These are phyloP conservation scores for Psittacula cyanocephala DNA, from an alignment of 2,113 vertebrate species.

Conservation along the genomic window DNA sequence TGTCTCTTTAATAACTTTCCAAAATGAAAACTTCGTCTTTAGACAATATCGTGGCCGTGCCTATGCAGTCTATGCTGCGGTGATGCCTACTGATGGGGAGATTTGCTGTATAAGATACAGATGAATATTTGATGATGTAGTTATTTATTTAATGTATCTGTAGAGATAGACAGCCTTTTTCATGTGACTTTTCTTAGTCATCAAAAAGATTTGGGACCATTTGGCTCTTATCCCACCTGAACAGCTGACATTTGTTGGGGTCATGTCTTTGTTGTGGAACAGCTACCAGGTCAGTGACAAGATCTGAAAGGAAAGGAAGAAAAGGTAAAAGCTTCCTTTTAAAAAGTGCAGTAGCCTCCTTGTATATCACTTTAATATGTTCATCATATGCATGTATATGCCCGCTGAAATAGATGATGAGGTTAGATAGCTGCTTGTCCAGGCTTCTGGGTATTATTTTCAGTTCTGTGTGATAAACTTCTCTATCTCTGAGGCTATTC, in stretches of 20 bases:
- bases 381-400: neutral
- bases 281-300: neutral
- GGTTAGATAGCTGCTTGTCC: neutral
- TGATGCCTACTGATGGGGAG: neutral
- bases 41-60: neutral
- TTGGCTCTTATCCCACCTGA: neutral
- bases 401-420: neutral
- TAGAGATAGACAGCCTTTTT: neutral
- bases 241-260: neutral
- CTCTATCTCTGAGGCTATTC: neutral
- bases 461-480: neutral
- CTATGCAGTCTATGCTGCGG: neutral
- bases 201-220: neutral
- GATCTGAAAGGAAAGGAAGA: neutral
- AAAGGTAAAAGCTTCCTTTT: neutral
- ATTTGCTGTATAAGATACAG: neutral
- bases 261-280: neutral
- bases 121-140: conserved; percentile 36
- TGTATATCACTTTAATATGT: neutral
- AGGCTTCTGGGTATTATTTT: neutral
- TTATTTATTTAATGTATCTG: conserved; percentile 12
- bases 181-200: neutral
- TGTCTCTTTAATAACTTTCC: neutral
- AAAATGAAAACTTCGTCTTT: neutral
- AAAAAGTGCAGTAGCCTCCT: neutral